Evolutionary conservation across 1,140 invertebrate species (phyloP), one percentile per base, ranked within the genome.

Genomic region (Lanistes nyassanus): DNA sequence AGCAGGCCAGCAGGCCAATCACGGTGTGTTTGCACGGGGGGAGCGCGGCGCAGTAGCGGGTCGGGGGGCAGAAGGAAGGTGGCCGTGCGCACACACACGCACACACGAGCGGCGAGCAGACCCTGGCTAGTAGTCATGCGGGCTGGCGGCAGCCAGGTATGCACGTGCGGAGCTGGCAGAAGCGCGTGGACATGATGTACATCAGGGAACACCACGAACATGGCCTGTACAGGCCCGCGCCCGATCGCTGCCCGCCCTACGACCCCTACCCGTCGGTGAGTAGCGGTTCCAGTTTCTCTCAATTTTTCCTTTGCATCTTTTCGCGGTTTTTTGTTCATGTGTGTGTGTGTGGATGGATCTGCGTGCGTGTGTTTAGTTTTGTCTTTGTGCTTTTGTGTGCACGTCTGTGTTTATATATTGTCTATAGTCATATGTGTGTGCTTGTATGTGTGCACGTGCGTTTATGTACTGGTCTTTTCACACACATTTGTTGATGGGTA

Each of bases 181-280:
- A 26, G 37, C 47, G 29, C 11, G 51, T 36, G 62, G 65, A 75
- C 64, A 75, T 75, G 74, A 75, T 75, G 74, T 75, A 75, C 65
- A 75, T 75, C 64, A 66, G 74, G 53, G 74, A 75, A 16, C 67
- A 42, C 3, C 56, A 65, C 37, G 67, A 69, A 53, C 60, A 71
- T 31, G 75, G 67, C 31, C 42, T 71, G 39, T 71, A 71, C 62
- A 31, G 67, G 62, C 67, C 58, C 55, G 68, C 47, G 47, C 68
- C 47, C 62, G 58, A 71, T 62, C 37, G 75, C 5, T 76, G 67
- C 29, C 68, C 67, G 53, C 64, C 74, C 62, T 75, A 75, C 65
- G 74, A 75, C 53, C 62, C 74, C 6, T 75, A 75, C 64, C 68
- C 75, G 6, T 71, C 67, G 67, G 67, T 71, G 62, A 70, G 68